phyloP scores from a whole-genome alignment of 2,113 vertebrate genomes.

The Amphilophus citrinellus region DNA sequence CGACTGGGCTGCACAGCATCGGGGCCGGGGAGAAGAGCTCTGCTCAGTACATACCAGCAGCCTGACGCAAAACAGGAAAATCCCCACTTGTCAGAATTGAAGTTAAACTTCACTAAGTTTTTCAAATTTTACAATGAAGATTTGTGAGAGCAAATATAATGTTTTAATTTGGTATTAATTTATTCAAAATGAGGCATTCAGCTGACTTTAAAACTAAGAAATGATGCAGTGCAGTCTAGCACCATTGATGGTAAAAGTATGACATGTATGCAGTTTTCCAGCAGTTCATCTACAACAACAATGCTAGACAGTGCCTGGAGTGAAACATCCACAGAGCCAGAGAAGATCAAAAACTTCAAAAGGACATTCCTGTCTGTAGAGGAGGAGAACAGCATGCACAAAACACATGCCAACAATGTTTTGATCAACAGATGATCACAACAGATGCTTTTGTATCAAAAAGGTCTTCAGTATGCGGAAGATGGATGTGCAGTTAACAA shows the following conservation, averaged over 20 bases:
- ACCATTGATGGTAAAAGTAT: constrained; percentile 40
- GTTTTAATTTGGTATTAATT: not conserved
- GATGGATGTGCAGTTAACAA: constrained; percentile 25
- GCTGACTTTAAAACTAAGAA: constrained; percentile 44
- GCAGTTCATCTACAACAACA: constrained; percentile 39
- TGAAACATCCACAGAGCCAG: constrained; percentile 39
- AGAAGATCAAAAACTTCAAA: constrained; percentile 45
- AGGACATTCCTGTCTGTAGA: constrained; percentile 12
- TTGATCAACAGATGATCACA: constrained; percentile 17
- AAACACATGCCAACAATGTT: constrained; percentile 43
- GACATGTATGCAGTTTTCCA: constrained; percentile 52
- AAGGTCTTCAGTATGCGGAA: constrained; percentile 18
- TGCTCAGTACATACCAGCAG: constrained; percentile 64
- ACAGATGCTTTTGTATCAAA: constrained; percentile 26
- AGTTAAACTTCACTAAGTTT: constrained; percentile 43
- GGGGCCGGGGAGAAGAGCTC: constrained; percentile 26
- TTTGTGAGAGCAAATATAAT: not conserved
- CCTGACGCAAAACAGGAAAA: constrained; percentile 66
- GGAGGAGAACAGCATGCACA: constrained; percentile 1
- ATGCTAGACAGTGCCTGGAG: constrained; percentile 15
- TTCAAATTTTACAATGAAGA: constrained; percentile 7
- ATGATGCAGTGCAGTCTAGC: constrained; percentile 24
- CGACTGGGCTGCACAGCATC: constrained; percentile 40
- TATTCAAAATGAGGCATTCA: not conserved
- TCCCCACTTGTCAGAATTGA: constrained; percentile 32